Evolutionary conservation across 92 coral and sea anemone genomes (phyloP).

Genomic region (Phenganax subtilis): DNA sequence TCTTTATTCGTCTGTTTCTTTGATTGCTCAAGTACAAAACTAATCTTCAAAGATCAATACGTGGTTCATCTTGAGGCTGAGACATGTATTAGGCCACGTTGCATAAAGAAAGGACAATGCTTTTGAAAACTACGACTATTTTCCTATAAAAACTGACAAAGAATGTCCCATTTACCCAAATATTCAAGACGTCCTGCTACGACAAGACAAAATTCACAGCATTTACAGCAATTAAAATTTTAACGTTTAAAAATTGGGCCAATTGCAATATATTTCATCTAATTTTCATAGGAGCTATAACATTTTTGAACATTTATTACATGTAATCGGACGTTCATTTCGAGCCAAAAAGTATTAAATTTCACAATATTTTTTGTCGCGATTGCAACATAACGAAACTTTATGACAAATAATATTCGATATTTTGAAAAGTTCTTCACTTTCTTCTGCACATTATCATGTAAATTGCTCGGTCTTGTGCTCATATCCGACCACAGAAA

Average conservation of each 20-base stretch:
- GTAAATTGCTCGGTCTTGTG: neutral
- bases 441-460: neutral
- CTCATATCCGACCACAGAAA: neutral
- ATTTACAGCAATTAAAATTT: slow-evolving; percentile 3
- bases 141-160: neutral
- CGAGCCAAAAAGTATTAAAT: neutral
- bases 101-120: neutral
- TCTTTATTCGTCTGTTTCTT: too few species aligned
- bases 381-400: neutral
- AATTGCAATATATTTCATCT: neutral
- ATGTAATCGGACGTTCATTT: neutral
- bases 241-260: neutral
- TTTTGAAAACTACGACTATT: neutral
- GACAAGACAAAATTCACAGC: neutral
- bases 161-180: neutral
- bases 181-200: neutral
- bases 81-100: neutral
- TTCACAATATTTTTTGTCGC: neutral
- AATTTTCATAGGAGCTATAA: neutral
- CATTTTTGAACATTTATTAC: neutral
- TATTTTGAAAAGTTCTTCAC: neutral
- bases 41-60: neutral
- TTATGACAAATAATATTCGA: neutral
- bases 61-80: neutral
- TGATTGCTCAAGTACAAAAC: too few species aligned